Evolutionary conservation across 30 jellyfish, hydroid and myxozoan species (phyloP).

Genomic region (Cassiopea xamachana): DNA sequence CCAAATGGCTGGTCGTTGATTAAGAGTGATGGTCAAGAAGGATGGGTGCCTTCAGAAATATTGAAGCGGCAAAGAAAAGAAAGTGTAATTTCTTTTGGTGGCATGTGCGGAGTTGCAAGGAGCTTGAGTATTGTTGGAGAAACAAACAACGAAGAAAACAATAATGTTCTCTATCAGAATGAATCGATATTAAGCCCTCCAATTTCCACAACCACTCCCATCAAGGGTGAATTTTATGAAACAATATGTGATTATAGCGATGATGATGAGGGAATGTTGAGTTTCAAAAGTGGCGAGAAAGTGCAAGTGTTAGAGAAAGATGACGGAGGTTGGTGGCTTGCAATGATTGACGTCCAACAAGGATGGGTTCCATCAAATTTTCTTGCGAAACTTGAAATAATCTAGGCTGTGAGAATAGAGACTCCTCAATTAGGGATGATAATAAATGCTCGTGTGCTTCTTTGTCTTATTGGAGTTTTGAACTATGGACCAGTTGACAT

Average conservation of each 20-base stretch:
- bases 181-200: too few species aligned
- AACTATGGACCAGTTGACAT: too few species aligned
- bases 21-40: constrained; percentile 80
- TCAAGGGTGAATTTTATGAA: constrained; percentile 34
- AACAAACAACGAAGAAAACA: background rate
- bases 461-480: too few species aligned
- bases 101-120: constrained; percentile 57
- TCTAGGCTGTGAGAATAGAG: too few species aligned
- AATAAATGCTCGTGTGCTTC: too few species aligned
- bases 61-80: constrained; percentile 62
- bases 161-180: too few species aligned
- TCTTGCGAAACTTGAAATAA: constrained; percentile 28
- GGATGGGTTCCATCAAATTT: constrained; percentile 99
- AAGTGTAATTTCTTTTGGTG: constrained; percentile 39
- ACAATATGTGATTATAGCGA: constrained; percentile 66
- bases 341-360: constrained; percentile 64
- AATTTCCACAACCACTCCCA: constrained; percentile 42
- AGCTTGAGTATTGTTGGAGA: constrained; percentile 37
- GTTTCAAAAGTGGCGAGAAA: constrained; percentile 77
- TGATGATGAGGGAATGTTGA: constrained; percentile 85
- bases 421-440: too few species aligned
- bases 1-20: constrained; percentile 99
- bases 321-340: constrained; percentile 99
- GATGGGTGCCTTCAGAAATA: constrained; percentile 92
- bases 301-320: constrained; percentile 85